Conservation (phyloP, 2,113 vertebrate genomes). For the Sardina pilchardus region DNA sequence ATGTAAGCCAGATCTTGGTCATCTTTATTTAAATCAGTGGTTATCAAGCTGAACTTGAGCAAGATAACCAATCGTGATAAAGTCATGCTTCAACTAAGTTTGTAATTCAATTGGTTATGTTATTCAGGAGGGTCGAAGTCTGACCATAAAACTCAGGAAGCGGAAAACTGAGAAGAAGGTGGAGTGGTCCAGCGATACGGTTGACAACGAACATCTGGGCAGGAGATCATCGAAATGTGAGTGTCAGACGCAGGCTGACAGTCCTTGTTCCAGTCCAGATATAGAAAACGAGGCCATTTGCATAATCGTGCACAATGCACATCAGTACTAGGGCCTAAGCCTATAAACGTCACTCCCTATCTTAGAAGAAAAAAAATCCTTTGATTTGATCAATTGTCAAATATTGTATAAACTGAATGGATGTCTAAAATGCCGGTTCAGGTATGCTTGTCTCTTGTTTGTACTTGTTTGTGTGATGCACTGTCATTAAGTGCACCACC, state of each 20-base stretch:
- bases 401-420: not conserved
- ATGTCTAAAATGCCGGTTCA: not conserved
- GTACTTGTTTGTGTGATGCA: not conserved
- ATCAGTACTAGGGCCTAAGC: no score
- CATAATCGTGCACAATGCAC: not conserved
- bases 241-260: conserved; percentile 40
- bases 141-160: conserved; percentile 89
- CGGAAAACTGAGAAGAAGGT: conserved; percentile 92
- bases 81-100: no score
- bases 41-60: not conserved
- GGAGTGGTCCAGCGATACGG: conserved; percentile 91
- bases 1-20: not conserved
- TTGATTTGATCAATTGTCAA: not conserved
- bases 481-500: not conserved
- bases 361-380: not conserved
- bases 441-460: not conserved
- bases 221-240: conserved; percentile 91
- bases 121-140: conserved; percentile 82
- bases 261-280: not conserved
- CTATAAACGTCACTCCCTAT: not conserved
- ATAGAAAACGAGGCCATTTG: not conserved
- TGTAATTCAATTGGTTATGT: not conserved
- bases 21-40: not conserved
- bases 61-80: not conserved
- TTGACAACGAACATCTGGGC: conserved; percentile 90